Percentiles rank a stretch among this genome's conserved stretches.
Conservation (phyloP, 2,113 vertebrate species). For the Mormoops blainvillei region DNA sequence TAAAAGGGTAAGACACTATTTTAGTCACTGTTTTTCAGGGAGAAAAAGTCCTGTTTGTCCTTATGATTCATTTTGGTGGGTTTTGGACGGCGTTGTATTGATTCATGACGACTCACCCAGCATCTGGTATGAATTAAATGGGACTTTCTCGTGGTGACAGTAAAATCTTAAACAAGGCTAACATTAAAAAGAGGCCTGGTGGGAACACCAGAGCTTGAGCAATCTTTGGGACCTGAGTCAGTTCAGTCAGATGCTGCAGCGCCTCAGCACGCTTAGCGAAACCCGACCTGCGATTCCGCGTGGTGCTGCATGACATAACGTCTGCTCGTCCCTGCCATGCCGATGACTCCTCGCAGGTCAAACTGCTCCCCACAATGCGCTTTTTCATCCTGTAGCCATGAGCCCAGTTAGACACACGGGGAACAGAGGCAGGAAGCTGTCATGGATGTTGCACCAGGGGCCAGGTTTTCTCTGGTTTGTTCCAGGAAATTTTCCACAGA, state of each 20-base stretch:
- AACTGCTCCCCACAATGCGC: background rate
- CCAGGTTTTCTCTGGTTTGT: background rate
- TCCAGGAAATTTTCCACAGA: background rate
- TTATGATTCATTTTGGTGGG: constrained; percentile 58
- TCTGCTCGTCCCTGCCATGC: background rate
- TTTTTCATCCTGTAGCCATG: background rate
- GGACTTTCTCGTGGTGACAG: constrained; percentile 51
- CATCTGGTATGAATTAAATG: constrained; percentile 59
- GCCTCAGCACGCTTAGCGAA: background rate
- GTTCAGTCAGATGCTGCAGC: background rate
- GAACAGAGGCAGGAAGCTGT: background rate
- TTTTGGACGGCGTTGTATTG: constrained; percentile 31
- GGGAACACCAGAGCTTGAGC: background rate
- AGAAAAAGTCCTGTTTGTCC: constrained; percentile 27
- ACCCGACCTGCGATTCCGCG: accelerated
- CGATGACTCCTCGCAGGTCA: background rate
- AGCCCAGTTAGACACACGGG: background rate
- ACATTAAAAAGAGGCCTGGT: background rate
- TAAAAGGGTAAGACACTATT: constrained; percentile 45
- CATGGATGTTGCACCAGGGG: accelerated
- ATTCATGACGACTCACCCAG: constrained; percentile 13
- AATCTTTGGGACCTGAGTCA: background rate
- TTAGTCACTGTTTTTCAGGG: constrained; percentile 41
- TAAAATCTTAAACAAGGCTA: background rate
- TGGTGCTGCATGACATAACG: background rate